Conservation (phyloP, 2,113 vertebrate genomes). For the Empidonax alnorum region DNA sequence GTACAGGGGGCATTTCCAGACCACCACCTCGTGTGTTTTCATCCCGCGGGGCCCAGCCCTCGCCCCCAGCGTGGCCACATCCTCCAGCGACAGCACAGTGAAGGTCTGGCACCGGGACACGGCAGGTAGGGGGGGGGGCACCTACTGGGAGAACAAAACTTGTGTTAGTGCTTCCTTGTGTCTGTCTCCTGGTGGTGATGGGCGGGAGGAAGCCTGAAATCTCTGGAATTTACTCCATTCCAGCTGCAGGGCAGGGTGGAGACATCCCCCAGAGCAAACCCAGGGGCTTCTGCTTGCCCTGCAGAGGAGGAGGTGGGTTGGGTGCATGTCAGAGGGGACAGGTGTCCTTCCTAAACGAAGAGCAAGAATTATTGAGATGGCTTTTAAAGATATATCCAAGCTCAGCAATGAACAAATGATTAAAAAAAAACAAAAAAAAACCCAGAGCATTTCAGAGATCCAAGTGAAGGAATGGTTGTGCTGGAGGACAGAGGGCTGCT, state of each 20-base stretch:
- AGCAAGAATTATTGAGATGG: neutral
- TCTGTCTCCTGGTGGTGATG: neutral
- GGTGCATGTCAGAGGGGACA: accelerated
- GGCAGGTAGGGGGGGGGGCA: constrained; percentile 81
- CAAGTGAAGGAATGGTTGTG: neutral
- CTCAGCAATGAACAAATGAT: neutral
- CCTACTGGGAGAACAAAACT: neutral
- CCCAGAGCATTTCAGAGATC: neutral
- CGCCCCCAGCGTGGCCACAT: constrained; percentile 81
- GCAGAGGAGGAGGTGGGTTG: neutral
- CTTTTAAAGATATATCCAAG: neutral
- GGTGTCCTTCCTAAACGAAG: neutral
- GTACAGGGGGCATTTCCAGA: constrained; percentile 90
- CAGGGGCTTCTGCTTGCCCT: neutral
- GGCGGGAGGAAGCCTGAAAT: neutral
- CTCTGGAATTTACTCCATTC: neutral
- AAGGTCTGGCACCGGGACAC: constrained; percentile 91
- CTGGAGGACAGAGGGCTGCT: neutral
- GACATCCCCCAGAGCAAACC: neutral
- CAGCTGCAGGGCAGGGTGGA: neutral
- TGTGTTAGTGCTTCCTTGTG: neutral
- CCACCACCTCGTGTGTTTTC: constrained; percentile 87
- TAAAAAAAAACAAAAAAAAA: neutral
- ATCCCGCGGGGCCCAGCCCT: constrained; percentile 71
- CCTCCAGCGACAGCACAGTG: constrained; percentile 87